Conservation (phyloP, 2,113 vertebrate species). For the Ceyx cyanopectus region DNA sequence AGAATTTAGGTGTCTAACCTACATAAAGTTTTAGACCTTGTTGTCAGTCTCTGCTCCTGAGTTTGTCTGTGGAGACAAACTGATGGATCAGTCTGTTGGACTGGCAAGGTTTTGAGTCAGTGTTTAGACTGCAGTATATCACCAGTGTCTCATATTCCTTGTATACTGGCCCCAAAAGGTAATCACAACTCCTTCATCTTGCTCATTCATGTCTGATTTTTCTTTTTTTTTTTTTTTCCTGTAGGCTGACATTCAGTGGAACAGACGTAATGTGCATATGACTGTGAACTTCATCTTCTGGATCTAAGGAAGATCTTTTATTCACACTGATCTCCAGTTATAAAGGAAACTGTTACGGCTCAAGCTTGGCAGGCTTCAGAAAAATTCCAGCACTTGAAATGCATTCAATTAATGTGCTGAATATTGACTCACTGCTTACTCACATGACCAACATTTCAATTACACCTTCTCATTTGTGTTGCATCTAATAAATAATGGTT, state of each 20-base stretch:
- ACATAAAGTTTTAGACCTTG: not conserved
- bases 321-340: not conserved
- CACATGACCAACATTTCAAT: slow-evolving; percentile 14
- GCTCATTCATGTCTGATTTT: not conserved
- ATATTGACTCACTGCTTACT: slow-evolving; percentile 40
- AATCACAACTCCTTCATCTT: not conserved
- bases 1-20: not conserved
- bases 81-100: not conserved
- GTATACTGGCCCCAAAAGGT: not conserved
- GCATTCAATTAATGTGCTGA: slow-evolving; percentile 11
- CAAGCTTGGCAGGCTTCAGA: slow-evolving; percentile 1
- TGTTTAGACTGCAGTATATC: not conserved
- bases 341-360: slow-evolving; percentile 11
- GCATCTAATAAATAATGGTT: not conserved
- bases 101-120: not conserved
- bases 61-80: not conserved
- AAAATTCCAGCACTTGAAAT: slow-evolving; percentile 9
- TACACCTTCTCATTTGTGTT: slow-evolving; percentile 20
- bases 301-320: not conserved
- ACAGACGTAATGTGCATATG: not conserved
- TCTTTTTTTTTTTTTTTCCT: not conserved
- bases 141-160: not conserved
- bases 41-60: not conserved
- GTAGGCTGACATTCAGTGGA: not conserved
- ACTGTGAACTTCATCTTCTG: not conserved